Base-by-base conservation (phyloP, 2,113 vertebrate species). In the Hyla sarda region DNA sequence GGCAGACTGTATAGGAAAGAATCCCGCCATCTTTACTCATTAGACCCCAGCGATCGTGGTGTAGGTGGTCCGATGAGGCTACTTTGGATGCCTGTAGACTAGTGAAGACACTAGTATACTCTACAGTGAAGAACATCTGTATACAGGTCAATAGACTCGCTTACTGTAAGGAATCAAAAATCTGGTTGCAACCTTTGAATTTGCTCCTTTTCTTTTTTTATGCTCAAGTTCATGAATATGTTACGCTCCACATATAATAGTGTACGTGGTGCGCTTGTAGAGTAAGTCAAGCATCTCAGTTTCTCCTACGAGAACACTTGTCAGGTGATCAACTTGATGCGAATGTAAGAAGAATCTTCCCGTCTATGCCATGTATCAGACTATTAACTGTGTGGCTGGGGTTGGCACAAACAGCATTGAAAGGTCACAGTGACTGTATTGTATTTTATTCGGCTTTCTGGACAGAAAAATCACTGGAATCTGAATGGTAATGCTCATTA, bases 151-250 rank as follows among this genome's bases (percentile, higher is more conserved):
- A 23, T 41, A 71, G 32, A 23, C n/a, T 54, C 30, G 2, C 28
- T 21, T 74, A 45, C 72, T 25, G 41, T n/a, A 48, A 74, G 72
- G 25, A 47, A 74, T n/a, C 23, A 47, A 74, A 21, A 74, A 45
- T 73, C 71, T 71, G 19, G 11, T 41, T 71, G 32, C 72, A 48
- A 45, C 72, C 72, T 74, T 74, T 45, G 72, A 47, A 74, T 74
- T 74, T 23, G 25, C 0, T 47, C 11, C 23, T 48, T 74, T 48
- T 74, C n/a, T 23, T 74, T 74, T 48, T 48, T 47, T 47, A 74
- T 47, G 72, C 41, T 74, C 72, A 45, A 74, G n/a, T 47, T 41
- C 25, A 28, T 34, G 45, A 74, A 74, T 48, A 23, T 74, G 72
- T 74, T 41, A 48, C 72, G 72, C 72, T 74, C 23, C 72, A 74